phyloP scores from a whole-genome alignment of 1,140 invertebrate genomes.

The Drosophila ficusphila region DNA sequence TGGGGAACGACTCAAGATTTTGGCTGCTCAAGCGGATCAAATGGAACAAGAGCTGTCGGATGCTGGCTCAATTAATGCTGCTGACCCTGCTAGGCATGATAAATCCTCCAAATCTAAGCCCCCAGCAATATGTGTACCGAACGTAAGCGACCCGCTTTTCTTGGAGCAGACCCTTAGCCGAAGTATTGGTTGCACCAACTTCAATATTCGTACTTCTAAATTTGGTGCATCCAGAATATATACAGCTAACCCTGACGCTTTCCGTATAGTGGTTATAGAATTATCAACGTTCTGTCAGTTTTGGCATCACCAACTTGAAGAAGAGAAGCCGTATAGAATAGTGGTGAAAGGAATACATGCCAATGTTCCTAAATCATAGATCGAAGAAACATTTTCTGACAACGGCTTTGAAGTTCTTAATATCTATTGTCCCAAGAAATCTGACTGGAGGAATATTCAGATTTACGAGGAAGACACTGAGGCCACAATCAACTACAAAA shows the following conservation, averaged over 20 bases:
- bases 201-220: conserved; percentile 13
- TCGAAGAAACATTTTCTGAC: neutral
- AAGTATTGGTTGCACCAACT: conserved; percentile 2
- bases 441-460: conserved; percentile 4
- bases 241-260: conserved; percentile 13
- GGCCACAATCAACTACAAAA: neutral
- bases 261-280: conserved; percentile 8
- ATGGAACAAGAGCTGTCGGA: neutral
- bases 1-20: neutral
- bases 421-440: conserved; percentile 20
- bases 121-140: conserved; percentile 8
- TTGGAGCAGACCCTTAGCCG: neutral
- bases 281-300: conserved; percentile 1
- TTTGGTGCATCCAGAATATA: conserved; percentile 21
- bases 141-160: neutral
- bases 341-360: conserved; percentile 12
- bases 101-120: neutral
- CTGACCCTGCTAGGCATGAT: neutral
- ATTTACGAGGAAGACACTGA: conserved; percentile 1
- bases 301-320: conserved; percentile 23
- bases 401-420: conserved; percentile 9
- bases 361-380: conserved; percentile 8
- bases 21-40: neutral
- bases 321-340: conserved; percentile 16
- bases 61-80: neutral